Evolutionary conservation across 2,888 invertebrate genomes (phyloP), one percentile per base, ranked within the genome.

Genomic region (Criorhina ranunculi): DNA sequence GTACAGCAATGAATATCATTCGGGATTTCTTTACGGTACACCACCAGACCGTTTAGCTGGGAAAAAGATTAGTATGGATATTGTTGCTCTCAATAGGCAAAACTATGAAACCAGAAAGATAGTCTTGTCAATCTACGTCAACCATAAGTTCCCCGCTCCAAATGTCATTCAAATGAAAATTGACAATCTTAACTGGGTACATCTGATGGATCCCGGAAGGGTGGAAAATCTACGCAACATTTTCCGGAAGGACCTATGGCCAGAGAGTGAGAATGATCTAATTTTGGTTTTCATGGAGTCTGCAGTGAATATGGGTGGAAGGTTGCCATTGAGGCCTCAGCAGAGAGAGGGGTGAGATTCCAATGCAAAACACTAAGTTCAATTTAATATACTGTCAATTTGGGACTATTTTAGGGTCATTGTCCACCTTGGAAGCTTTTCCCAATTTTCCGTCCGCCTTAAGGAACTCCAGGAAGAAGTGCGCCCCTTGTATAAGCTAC

Each of bases 141-240:
- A 93, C 2, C 93, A 94, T 12, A 96, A 96, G 89, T 94, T 94
- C 87, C 93, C 95, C 85, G 95, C 96, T 0, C 94, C 94, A 49
- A 95, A 95, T 89, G 95, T 97, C 88, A 95, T 97, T 5, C 96
- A 97, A 89, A 92, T 98, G 89, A 98, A 98, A 92, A 96, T 98
- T 57, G 96, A 97, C 90, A 98, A 98, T 91, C 92, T 97, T 24
- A 97, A 98, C 89, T 96, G 97, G 67, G 96, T 97, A 87, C 97
- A 98, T 89, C 93, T 98, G 89, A 95, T 98, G 89, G 95, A 96
- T 91, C 93, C 94, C 12, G 94, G 91, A 87, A 93, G 95, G 75
- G 95, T 96, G 92, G 95, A 95, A 37, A 94, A 94, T 35, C 92
- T 98, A 4, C 94, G 96, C 86, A 95, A 96, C 88, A 95, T 98